Evolutionary conservation across 2,888 invertebrate species (phyloP), one percentile per base, ranked within the genome.

Genomic region (Hydroisotoma schaefferi): DNA sequence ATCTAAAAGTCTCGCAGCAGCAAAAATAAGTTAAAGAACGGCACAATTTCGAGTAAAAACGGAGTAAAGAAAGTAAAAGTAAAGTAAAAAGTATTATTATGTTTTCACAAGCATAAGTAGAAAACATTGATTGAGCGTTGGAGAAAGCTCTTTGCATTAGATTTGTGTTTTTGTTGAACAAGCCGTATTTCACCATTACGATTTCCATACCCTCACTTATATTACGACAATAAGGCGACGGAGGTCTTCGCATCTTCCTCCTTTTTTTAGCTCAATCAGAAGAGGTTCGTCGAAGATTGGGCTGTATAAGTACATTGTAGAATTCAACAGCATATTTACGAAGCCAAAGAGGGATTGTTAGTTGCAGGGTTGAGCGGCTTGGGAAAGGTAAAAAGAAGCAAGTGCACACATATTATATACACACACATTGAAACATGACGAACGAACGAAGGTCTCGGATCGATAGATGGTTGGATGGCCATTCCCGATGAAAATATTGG

Each of bases 391-490:
- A 33, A 46, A 55, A 38, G 57, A 51, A 43, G 43, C 57, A 37
- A 57, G 57, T 51, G 57, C 20, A 40, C 40, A 33, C 33, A 40
- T 20, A 40, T 40, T 40, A 15, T 18, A n/a, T n/a, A n/a, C n/a
- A n/a, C n/a, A n/a, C n/a, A 40, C 40, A 40, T 40, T 40, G 40
- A 20, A 40, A 40, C 40, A 40, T 40, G 40, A 40, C 40, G 40
- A n/a, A n/a, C n/a, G 55, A 53, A 59, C 51, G 55, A 59, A 53
- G 44, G 51, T 27, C 18, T 22, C 51, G 60, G 60, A 60, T 60
- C 63, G 57, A 60, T 64, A 64, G 49, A 59, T 53, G 48, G 53
- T 56, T 55, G 56, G 59, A 59, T 63, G 56, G 57, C 59, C 59
- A 56, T 57, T 64, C 40, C 49, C 49, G 57, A 60, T 57, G 63